Conservation (phyloP, 2,888 invertebrate genomes). For the Sinhomidia bicolor region DNA sequence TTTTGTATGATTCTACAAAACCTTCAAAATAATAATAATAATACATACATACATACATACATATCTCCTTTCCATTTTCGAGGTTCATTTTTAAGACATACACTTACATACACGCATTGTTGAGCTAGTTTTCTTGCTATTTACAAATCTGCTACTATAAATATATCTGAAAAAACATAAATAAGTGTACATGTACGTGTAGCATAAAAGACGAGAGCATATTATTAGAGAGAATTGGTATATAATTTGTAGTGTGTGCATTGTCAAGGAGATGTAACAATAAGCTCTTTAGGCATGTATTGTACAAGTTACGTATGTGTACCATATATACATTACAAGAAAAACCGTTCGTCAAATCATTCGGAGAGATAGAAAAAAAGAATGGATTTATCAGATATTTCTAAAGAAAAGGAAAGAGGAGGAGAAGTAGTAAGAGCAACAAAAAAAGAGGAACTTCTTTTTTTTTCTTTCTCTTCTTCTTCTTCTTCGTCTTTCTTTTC, state of each 20-base stretch:
- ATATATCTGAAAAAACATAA: not conserved
- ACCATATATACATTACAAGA: too few relatives aligned
- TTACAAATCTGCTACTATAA: conserved; percentile 17
- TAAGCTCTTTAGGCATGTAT: conserved; percentile 12
- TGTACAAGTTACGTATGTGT: not conserved
- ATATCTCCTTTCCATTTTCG: conserved; percentile 1
- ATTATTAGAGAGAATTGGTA: too few relatives aligned
- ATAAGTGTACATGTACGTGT: not conserved
- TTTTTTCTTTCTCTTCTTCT: not conserved
- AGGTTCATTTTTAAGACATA: not conserved
- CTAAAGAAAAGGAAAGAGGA: not conserved
- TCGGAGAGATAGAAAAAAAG: not conserved
- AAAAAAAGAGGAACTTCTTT: not conserved
- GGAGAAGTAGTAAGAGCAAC: not conserved
- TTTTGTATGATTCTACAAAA: too few relatives aligned
- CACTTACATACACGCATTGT: not conserved
- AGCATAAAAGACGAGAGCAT: not conserved
- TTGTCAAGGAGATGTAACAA: not conserved
- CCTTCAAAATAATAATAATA: too few relatives aligned
- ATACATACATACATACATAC: too few relatives aligned
- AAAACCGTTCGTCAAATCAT: not conserved
- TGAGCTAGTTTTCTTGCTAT: conserved; percentile 31
- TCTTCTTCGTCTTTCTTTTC: not conserved
- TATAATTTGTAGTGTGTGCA: not conserved
- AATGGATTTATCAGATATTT: conserved; percentile 22